Evolutionary conservation across 1,140 invertebrate genomes (phyloP).

Genomic region (Lasioglossum albipes): DNA sequence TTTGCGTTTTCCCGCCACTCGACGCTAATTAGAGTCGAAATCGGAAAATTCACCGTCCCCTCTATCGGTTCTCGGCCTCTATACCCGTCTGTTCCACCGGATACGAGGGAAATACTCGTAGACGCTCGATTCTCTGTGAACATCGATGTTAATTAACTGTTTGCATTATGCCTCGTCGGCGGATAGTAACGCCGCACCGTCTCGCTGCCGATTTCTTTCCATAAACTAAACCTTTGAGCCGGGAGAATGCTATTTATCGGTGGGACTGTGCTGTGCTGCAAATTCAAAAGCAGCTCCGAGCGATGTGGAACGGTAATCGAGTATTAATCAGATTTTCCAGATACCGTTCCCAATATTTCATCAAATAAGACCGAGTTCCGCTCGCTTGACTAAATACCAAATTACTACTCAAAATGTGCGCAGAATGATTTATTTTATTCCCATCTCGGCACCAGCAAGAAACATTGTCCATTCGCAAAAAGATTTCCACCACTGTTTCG

Average conservation of each 20-base stretch:
- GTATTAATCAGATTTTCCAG: too few species aligned
- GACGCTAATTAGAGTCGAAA: conserved; percentile 60
- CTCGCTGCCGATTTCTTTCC: background rate
- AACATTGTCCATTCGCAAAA: too few species aligned
- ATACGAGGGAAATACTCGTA: background rate
- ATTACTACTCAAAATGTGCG: too few species aligned
- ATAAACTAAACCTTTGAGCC: background rate
- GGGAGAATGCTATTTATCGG: background rate
- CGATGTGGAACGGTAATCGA: too few species aligned
- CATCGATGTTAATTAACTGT: conserved; percentile 1
- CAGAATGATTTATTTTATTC: too few species aligned
- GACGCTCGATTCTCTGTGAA: background rate
- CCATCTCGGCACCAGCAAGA: too few species aligned
- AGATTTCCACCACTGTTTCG: too few species aligned
- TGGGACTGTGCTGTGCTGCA: too few species aligned
- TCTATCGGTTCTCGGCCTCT: conserved; percentile 16
- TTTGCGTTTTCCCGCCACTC: conserved; percentile 18
- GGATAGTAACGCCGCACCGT: background rate
- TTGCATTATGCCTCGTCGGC: background rate
- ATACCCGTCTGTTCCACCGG: background rate
- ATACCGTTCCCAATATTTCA: too few species aligned
- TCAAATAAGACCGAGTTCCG: too few species aligned
- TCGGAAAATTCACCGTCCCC: conserved; percentile 47
- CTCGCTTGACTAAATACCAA: too few species aligned
- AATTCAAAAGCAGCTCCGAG: too few species aligned